phyloP scores from a whole-genome alignment of 1,140 invertebrate genomes.

The Sitophilus oryzae region DNA sequence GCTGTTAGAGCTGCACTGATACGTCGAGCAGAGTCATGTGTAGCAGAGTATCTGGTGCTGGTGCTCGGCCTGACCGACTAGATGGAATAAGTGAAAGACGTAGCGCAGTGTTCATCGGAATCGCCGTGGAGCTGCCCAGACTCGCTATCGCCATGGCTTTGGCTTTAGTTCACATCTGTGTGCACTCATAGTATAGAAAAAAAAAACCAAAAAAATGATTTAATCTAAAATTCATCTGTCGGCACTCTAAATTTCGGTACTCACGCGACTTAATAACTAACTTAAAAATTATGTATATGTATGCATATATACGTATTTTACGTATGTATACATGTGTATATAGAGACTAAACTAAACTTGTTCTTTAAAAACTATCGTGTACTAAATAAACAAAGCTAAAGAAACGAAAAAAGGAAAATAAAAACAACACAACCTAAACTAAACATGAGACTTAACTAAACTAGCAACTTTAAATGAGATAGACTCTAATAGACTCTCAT shows the following conservation, averaged over 20 bases:
- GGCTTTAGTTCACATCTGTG: slow-evolving; percentile 30
- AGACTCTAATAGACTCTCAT: no score
- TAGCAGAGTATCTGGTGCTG: slow-evolving; percentile 19
- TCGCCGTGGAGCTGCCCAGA: slow-evolving; percentile 26
- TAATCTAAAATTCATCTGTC: slow-evolving; percentile 29
- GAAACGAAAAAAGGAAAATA: slow-evolving; percentile 10
- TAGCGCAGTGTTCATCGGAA: slow-evolving; percentile 22
- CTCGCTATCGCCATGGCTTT: slow-evolving; percentile 30
- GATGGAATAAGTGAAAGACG: slow-evolving; percentile 14
- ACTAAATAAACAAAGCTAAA: slow-evolving; percentile 17
- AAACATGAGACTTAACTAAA: slow-evolving; percentile 19
- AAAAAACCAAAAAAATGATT: no score
- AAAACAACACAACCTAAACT: slow-evolving; percentile 10
- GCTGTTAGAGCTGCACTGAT: slow-evolving; percentile 3
- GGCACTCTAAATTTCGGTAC: slow-evolving; percentile 27
- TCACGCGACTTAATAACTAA: no score
- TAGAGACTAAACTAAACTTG: slow-evolving; percentile 5
- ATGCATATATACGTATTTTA: slow-evolving; percentile 12
- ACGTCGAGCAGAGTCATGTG: slow-evolving; percentile 18
- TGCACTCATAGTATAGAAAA: slow-evolving; percentile 27
- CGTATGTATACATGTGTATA: no score
- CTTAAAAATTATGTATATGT: no score
- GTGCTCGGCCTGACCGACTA: slow-evolving; percentile 9
- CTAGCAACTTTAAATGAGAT: slow-evolving; percentile 18
- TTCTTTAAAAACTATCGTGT: slow-evolving; percentile 14